Evolutionary conservation across 2,888 invertebrate genomes (phyloP).

Genomic region (Chrysotoxum bicinctum): DNA sequence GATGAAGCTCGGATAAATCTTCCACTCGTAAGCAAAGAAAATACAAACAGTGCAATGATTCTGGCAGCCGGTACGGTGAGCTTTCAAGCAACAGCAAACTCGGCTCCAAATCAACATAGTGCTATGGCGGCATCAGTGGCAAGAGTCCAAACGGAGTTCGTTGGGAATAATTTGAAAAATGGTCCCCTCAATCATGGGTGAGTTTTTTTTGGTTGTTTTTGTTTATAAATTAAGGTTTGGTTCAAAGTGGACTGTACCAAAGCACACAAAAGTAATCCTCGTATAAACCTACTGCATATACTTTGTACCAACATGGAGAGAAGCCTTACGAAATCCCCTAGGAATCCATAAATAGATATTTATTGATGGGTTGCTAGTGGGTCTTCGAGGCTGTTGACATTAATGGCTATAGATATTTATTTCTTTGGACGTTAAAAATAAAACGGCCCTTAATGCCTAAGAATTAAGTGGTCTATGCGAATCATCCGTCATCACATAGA

Average conservation of each 20-base stretch:
- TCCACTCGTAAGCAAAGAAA: constrained; percentile 76
- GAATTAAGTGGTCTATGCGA: too few species aligned
- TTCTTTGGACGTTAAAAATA: too few species aligned
- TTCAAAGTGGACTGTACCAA: too few species aligned
- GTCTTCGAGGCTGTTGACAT: too few species aligned
- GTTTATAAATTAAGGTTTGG: background rate
- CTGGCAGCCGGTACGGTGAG: constrained; percentile 74
- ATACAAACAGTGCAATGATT: constrained; percentile 75
- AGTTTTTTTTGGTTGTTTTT: constrained; percentile 48
- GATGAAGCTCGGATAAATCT: constrained; percentile 77
- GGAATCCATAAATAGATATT: too few species aligned
- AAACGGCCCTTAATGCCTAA: too few species aligned
- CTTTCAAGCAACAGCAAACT: constrained; percentile 56
- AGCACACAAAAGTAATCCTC: too few species aligned
- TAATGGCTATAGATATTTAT: too few species aligned
- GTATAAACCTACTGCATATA: too few species aligned
- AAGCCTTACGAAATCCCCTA: too few species aligned
- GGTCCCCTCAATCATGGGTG: constrained; percentile 76
- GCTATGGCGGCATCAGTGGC: constrained; percentile 54
- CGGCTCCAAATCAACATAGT: constrained; percentile 62
- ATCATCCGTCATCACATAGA: too few species aligned
- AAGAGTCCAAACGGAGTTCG: constrained; percentile 74
- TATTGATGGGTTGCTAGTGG: too few species aligned
- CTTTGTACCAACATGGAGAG: background rate
- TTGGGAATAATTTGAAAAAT: constrained; percentile 77